Conservation (phyloP, 2,113 vertebrate genomes). For the Albula goreensis region DNA sequence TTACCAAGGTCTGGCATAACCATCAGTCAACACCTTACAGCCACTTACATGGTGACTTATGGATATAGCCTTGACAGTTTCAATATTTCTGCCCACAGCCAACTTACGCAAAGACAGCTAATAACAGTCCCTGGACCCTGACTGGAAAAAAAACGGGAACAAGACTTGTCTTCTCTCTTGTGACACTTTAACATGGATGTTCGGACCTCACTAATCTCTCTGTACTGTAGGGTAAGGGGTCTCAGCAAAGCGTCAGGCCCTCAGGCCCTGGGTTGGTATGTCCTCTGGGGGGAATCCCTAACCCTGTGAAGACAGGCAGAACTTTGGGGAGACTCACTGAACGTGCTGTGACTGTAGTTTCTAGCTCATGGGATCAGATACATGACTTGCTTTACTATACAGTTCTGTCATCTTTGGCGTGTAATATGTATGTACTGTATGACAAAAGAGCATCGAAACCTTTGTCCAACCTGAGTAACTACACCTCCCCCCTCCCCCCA, state of each 20-base stretch:
- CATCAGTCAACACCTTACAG: neutral
- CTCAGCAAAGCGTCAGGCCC: constrained; percentile 10
- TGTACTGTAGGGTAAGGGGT: constrained; percentile 35
- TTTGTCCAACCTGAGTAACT: neutral
- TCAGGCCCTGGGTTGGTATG: neutral
- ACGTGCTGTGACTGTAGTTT: neutral
- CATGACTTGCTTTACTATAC: neutral
- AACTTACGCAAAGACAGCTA: constrained; percentile 60
- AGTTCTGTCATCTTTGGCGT: neutral
- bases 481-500: neutral
- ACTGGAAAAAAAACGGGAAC: constrained; percentile 22
- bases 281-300: neutral
- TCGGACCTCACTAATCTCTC: constrained; percentile 36
- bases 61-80: neutral
- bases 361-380: neutral
- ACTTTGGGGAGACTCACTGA: neutral
- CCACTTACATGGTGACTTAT: neutral
- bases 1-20: neutral
- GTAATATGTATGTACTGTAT: constrained; percentile 8
- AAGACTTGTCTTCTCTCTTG: constrained; percentile 20
- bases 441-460: constrained; percentile 4
- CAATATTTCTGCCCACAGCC: constrained; percentile 44
- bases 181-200: constrained; percentile 28
- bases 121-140: constrained; percentile 15
- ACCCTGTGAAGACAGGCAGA: neutral